A percentile compares a stretch with the other conserved stretches of the same genome.
Evolutionary conservation across 2,888 invertebrate genomes (phyloP).

Genomic region (Platynereis dumerilii): DNA sequence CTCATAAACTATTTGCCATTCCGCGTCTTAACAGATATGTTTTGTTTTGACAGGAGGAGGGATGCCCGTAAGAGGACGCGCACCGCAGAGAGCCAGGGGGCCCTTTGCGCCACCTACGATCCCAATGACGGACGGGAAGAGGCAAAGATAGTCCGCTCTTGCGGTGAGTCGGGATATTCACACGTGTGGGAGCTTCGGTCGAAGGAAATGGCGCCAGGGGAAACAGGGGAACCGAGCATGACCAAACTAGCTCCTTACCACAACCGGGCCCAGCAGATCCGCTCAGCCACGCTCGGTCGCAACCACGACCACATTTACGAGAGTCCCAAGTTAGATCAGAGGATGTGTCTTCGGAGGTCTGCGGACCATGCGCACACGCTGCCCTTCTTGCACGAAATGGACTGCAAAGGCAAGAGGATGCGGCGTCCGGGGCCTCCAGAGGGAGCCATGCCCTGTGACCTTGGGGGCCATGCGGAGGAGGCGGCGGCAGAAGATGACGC

Average conservation of each 20-base stretch:
- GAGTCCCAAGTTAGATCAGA: slow-evolving; percentile 23
- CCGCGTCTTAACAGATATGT: no score
- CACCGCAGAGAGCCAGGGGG: not conserved
- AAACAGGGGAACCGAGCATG: slow-evolving; percentile 5
- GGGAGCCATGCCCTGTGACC: slow-evolving; percentile 9
- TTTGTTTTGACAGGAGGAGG: not conserved
- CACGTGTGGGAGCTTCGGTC: slow-evolving; percentile 25
- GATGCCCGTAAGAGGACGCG: slow-evolving; percentile 3
- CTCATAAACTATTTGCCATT: no score
- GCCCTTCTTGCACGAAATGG: slow-evolving; percentile 12
- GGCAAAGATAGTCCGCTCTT: not conserved
- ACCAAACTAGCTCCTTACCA: slow-evolving; percentile 20
- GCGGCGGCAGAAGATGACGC: not conserved
- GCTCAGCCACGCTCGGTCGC: not conserved
- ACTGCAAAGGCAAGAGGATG: not conserved
- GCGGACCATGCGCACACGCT: not conserved
- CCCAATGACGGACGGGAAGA: not conserved
- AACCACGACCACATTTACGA: slow-evolving; percentile 23
- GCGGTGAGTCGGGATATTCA: slow-evolving; percentile 19
- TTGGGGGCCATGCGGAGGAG: not conserved
- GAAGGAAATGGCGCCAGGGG: slow-evolving; percentile 15
- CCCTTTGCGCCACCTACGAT: slow-evolving; percentile 7
- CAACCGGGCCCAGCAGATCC: slow-evolving; percentile 16
- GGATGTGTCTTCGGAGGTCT: slow-evolving; percentile 11
- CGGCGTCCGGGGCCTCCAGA: not conserved